A percentile compares a stretch with the other conserved stretches of the same genome.
These are phyloP conservation scores for Brevipalpus yothersi DNA, from an alignment of 1,140 invertebrate genomes.

Conservation along the genomic window DNA sequence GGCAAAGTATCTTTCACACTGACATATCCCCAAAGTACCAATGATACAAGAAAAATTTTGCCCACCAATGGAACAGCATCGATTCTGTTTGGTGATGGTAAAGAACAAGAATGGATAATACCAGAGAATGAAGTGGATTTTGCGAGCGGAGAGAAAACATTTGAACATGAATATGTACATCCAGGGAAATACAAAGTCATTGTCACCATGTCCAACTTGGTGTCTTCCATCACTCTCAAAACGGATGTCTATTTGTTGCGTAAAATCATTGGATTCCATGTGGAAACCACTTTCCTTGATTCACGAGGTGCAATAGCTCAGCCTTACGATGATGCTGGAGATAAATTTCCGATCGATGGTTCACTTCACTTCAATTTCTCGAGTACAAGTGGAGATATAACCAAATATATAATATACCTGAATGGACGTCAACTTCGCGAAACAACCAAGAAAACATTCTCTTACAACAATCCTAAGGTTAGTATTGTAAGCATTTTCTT, in stretches of 20 bases:
- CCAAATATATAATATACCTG: constrained; percentile 12
- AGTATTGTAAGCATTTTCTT: background rate
- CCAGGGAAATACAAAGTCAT: constrained; percentile 13
- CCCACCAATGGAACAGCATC: constrained; percentile 14
- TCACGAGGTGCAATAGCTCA: background rate
- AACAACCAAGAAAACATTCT: constrained; percentile 7
- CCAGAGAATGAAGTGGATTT: constrained; percentile 10
- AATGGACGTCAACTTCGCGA: constrained; percentile 12
- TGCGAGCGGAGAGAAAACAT: constrained; percentile 8
- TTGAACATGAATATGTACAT: constrained; percentile 13
- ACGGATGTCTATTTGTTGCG: constrained; percentile 8
- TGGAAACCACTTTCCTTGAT: background rate
- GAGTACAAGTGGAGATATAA: constrained; percentile 10
- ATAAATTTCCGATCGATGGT: background rate
- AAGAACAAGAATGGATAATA: constrained; percentile 11
- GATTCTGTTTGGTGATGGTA: constrained; percentile 14
- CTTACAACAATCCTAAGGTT: constrained; percentile 10
- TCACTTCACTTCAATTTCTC: constrained; percentile 3
- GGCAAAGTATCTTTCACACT: constrained; percentile 11
- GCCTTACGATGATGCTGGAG: background rate
- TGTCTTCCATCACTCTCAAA: constrained; percentile 10
- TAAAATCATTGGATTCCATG: background rate
- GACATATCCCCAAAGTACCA: constrained; percentile 8
- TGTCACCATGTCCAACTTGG: constrained; percentile 13
- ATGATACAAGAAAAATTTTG: constrained; percentile 6